Conservation (phyloP, 2,888 invertebrate species). For the Linyphia triangularis region DNA sequence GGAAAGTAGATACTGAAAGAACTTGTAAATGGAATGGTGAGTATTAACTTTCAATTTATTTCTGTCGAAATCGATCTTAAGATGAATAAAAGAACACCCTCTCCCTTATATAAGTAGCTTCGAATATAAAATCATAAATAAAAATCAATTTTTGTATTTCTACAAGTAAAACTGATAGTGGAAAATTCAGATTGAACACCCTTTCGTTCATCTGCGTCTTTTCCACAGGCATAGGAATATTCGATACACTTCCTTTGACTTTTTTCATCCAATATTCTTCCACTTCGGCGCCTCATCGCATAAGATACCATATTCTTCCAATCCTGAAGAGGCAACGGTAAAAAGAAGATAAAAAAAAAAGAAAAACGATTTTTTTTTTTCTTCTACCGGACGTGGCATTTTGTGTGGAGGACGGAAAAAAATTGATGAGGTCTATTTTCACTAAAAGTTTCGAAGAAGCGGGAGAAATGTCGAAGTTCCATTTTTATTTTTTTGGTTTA, state of each 20-base stretch:
- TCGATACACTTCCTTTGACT: background rate
- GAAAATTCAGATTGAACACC: too few relatives aligned
- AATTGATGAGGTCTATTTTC: slow-evolving; percentile 43
- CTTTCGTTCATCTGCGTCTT: background rate
- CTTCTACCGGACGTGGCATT: background rate
- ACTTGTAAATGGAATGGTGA: too few relatives aligned
- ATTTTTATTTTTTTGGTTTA: background rate
- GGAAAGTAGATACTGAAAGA: too few relatives aligned
- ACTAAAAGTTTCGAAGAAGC: slow-evolving; percentile 16
- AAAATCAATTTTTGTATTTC: too few relatives aligned
- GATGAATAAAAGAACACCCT: too few relatives aligned
- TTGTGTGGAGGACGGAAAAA: background rate
- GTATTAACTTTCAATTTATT: too few relatives aligned
- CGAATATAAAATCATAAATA: too few relatives aligned
- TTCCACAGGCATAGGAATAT: background rate
- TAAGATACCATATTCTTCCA: slow-evolving; percentile 24
- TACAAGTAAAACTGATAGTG: too few relatives aligned
- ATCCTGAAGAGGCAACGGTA: background rate
- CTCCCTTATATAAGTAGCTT: too few relatives aligned
- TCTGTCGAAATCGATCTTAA: too few relatives aligned
- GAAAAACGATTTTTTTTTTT: background rate
- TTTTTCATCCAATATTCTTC: slow-evolving; percentile 6
- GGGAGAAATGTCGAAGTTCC: slow-evolving; percentile 20
- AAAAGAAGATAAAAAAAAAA: background rate
- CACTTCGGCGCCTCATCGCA: background rate